Base-by-base conservation (phyloP, 2,113 vertebrate species). In the Dasypus novemcinctus region DNA sequence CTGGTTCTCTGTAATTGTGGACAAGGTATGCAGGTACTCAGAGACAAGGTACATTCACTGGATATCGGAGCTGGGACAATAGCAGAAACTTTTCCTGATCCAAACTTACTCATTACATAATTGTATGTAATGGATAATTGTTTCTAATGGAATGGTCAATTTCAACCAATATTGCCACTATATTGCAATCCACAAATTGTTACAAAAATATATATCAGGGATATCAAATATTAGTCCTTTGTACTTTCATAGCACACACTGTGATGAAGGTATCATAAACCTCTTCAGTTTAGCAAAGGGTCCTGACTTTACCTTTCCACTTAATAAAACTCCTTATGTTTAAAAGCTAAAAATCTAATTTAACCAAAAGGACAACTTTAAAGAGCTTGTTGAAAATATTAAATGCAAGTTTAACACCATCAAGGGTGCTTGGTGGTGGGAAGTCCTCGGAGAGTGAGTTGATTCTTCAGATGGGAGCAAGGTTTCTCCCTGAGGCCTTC, bases 81-180 rank as follows among this genome's bases (percentile, higher is more conserved):
- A 20, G 33, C 27, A 76, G n/a, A 61, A 76, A 74, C 69, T n/a
- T 74, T 43, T 87, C 59, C 59, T n/a, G 27, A 81, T 69, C 7
- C 33, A 46, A 3, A 61, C 10, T 54, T 79, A 14, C 18, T 78
- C 74, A 25, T 92, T 75, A 36, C 33, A 14, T 74, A 87, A 68
- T 61, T 95, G 68, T 84, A 46, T 54, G 2, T 93, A 31, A 83
- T 71, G 88, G 69, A 17, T 74, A 91, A 46, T 18, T 25, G 0
- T 25, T 31, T 94, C 91, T 80, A 93, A 36, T 33, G n/a, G 84
- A 92, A 94, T 80, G 27, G 87, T 66, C 54, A 12, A 86, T 91
- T 49, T 93, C 38, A 96, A 91, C 43, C 86, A 38, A 1, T 80
- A 88, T 75, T 7, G 11, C 31, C 83, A 93, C 46, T 83, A 71